Evolutionary conservation across 30 jellyfish, hydroid and myxozoan genomes (phyloP).

Genomic region (Catostylus mosaicus): DNA sequence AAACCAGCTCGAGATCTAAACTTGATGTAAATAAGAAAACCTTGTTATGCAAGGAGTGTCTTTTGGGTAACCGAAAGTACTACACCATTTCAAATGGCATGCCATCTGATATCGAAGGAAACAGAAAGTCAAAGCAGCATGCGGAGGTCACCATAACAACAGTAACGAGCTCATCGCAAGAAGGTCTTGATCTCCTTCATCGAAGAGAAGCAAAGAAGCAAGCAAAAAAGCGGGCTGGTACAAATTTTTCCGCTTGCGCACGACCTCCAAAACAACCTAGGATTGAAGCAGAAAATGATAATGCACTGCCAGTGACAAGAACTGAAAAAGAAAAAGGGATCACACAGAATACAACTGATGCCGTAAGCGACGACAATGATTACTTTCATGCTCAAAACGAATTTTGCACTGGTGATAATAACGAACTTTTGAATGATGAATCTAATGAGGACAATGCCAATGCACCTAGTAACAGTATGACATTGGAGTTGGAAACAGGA

Average conservation of each 20-base stretch:
- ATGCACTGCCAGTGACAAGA: not conserved
- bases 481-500: not conserved
- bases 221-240: too few species aligned
- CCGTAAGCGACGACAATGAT: not conserved
- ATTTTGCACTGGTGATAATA: not conserved
- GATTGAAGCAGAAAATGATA: constrained; percentile 15
- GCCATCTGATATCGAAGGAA: constrained; percentile 27
- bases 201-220: too few species aligned
- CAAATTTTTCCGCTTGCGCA: not conserved
- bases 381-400: constrained; percentile 1
- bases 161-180: constrained; percentile 16
- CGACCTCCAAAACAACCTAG: constrained; percentile 36
- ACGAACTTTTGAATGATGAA: too few species aligned
- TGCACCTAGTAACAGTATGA: constrained; percentile 5
- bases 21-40: not conserved
- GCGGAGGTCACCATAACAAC: constrained; percentile 22
- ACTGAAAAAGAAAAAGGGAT: not conserved
- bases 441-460: not conserved
- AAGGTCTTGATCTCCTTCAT: constrained; percentile 18
- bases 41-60: constrained; percentile 21
- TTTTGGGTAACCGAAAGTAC: constrained; percentile 5
- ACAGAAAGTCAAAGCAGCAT: constrained; percentile 22
- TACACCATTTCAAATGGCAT: constrained; percentile 29
- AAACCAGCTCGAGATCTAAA: constrained; percentile 1
- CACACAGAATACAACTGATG: not conserved